Evolutionary conservation across 2,888 invertebrate species (phyloP).

Genomic region (Sinelater perroti): DNA sequence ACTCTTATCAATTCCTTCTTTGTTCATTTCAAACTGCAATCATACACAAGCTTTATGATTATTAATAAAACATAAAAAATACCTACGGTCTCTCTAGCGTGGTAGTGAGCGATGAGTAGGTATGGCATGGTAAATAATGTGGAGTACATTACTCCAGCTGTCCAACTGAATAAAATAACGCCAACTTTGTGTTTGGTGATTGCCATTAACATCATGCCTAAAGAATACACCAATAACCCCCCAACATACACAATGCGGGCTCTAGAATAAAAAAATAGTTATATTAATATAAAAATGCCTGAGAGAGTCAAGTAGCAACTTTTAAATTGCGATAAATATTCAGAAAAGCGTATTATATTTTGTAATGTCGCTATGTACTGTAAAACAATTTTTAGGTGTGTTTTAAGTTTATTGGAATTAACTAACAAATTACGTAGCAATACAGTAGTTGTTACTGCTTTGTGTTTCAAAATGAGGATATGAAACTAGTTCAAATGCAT

Average conservation of each 20-base stretch:
- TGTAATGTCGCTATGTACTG: no score
- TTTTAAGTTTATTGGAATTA: no score
- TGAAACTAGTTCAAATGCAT: no score
- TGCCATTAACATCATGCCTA: conserved; percentile 90
- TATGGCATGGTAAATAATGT: conserved; percentile 98
- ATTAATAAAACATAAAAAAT: not conserved
- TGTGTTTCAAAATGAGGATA: no score
- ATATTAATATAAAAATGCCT: not conserved
- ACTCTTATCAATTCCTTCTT: conserved; percentile 64
- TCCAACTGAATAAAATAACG: conserved; percentile 89
- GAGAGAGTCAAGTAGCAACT: no score
- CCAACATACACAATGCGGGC: conserved; percentile 88
- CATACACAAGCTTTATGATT: not conserved
- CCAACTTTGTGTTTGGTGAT: conserved; percentile 77
- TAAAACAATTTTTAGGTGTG: no score
- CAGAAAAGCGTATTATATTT: no score
- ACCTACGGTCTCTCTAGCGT: conserved; percentile 86
- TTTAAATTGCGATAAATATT: no score
- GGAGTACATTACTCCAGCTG: conserved; percentile 96
- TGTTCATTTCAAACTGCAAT: conserved; percentile 69
- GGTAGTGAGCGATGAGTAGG: conserved; percentile 91
- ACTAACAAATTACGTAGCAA: no score
- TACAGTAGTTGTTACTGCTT: no score
- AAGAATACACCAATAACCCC: conserved; percentile 86
- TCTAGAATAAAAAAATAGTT: conserved; percentile 61